Base-by-base conservation (phyloP, 2,888 invertebrate species). In the Philereme vetulata region DNA sequence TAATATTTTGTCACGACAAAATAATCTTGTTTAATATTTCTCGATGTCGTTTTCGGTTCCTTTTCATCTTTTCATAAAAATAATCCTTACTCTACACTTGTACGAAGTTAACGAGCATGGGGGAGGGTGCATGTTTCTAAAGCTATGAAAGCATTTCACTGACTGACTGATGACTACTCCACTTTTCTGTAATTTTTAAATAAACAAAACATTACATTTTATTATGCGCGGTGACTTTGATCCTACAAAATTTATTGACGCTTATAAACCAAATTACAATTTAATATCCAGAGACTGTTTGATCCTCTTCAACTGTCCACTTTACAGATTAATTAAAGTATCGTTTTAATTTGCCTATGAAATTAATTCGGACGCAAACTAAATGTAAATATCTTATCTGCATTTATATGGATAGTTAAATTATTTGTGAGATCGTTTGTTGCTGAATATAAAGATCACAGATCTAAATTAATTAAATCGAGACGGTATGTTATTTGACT, bases 11-110 rank as follows among this genome's bases (percentile, higher is more conserved):
- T 38, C 21, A 21, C n/a, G n/a, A n/a, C 21, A 21, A 21, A 21
- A 21, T 21, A 21, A 21, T 21, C 21, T 21, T 21, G 21, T 21
- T 21, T 38, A 51, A 54, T 48, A 52, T 59, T 51, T 43, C 47
- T 53, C 36, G 42, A 57, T 50, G 56, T 49, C 58, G 49, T 32
- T 55, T 59, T 57, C 50, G 54, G 10, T 43, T 6, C 51, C 61
- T 57, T 74, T 77, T 75, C 75, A 72, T 76, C 70, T 78, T 70
- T 66, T 59, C 57, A 67, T 65, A 70, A 71, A 75, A 71, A 66
- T 52, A 50, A 67, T 62, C 72, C 70, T 77, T 75, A 75, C 68
- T 71, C 62, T 67, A 74, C 72, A 72, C 66, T 67, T 66, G 61
- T 57, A 54, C 46, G 61, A 52, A 62, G 64, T 74, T 73, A 73